phyloP scores from a whole-genome alignment of 2,797 vertebrate genomes.

The Chelon auratus region DNA sequence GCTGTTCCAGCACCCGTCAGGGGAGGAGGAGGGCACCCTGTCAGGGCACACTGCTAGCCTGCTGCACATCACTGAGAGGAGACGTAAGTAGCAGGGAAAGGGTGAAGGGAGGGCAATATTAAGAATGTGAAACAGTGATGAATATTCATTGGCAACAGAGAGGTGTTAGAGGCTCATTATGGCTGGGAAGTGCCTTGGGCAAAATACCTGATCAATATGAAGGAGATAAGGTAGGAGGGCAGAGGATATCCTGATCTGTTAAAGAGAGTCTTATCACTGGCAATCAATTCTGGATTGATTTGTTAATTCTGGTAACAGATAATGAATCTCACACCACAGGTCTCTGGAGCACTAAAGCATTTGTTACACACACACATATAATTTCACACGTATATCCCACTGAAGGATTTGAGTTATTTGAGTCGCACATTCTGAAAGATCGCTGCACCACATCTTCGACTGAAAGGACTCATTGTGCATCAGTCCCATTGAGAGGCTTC shows the following conservation, averaged over 20 bases:
- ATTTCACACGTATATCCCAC: constrained; percentile 4
- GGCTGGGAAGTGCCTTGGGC: constrained; percentile 7
- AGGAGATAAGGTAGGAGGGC: constrained; percentile 4
- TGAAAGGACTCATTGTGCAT: constrained; percentile 77
- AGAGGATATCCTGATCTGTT: constrained; percentile 11
- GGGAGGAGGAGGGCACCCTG: constrained; percentile 84
- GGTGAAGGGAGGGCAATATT: not conserved
- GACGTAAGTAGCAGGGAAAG: constrained; percentile 87
- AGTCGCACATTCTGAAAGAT: constrained; percentile 39
- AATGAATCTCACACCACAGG: not conserved
- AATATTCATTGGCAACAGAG: constrained; percentile 23
- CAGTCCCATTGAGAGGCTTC: constrained; percentile 65
- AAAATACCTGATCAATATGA: constrained; percentile 26
- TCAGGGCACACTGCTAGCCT: constrained; percentile 88
- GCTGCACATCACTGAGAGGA: constrained; percentile 92
- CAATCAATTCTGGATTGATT: not conserved
- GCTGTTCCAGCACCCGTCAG: constrained; percentile 71
- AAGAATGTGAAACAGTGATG: constrained; percentile 9
- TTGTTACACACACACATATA: not conserved
- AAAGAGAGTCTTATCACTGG: constrained; percentile 4
- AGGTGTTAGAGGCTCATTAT: constrained; percentile 24
- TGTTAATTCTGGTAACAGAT: not conserved
- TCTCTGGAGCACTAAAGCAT: not conserved
- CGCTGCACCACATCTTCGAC: constrained; percentile 27
- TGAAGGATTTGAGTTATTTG: constrained; percentile 48